Evolutionary conservation across 2,797 vertebrate species (phyloP).

Genomic region (Chelon auratus): DNA sequence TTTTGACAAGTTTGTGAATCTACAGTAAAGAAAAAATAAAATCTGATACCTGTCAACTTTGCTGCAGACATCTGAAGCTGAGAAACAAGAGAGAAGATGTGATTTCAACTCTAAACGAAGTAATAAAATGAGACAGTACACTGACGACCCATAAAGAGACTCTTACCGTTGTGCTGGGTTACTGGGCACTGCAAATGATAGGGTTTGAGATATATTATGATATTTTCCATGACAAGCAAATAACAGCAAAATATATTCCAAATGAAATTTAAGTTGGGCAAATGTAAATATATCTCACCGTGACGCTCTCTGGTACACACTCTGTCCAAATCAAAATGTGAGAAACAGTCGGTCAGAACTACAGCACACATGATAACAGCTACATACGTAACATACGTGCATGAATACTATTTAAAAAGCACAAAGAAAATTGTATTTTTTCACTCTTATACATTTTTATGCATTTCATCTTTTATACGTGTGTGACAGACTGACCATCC

Average conservation of each 20-base stretch:
- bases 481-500: conserved; percentile 59
- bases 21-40: not conserved
- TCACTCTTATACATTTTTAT: not conserved
- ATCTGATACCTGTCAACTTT: conserved; percentile 69
- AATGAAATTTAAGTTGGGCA: not conserved
- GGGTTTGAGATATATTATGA: not conserved
- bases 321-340: conserved; percentile 45
- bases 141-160: not conserved
- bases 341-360: not conserved
- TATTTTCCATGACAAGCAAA: not conserved
- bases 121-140: not conserved
- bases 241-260: not conserved
- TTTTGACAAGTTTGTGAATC: not conserved
- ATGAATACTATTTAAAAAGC: not conserved
- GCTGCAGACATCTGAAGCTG: conserved; percentile 70
- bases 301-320: conserved; percentile 60
- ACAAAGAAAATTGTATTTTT: not conserved
- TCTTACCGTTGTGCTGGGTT: conserved; percentile 73
- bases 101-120: not conserved
- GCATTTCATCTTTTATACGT: not conserved
- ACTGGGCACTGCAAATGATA: conserved; percentile 68
- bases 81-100: conserved; percentile 5
- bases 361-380: not conserved
- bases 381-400: not conserved
- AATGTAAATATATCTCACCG: conserved; percentile 59